These are phyloP conservation scores for Patiria pectinifera DNA, from an alignment of 53 echinoderm and acorn worm species.

Conservation along the genomic window DNA sequence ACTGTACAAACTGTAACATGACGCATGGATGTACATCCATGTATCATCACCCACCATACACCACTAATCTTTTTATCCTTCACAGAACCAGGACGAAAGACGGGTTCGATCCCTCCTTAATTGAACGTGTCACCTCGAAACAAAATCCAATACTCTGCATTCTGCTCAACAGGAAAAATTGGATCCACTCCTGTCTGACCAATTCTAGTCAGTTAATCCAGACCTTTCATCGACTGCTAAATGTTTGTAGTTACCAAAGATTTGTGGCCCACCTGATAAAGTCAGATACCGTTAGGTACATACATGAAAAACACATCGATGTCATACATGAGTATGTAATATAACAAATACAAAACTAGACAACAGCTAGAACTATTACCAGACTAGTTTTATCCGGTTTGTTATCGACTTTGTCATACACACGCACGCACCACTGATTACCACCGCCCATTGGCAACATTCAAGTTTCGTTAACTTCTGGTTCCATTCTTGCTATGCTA, in stretches of 20 bases:
- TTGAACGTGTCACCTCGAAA: constrained; percentile 52
- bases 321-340: no score
- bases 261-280: neutral
- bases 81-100: constrained; percentile 48
- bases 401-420: no score
- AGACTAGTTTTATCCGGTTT: no score
- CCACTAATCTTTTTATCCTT: constrained; percentile 41
- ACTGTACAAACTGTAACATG: neutral
- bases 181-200: constrained; percentile 39
- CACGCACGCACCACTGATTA: no score
- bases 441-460: no score
- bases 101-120: constrained; percentile 18
- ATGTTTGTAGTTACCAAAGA: neutral
- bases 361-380: no score
- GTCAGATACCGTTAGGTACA: no score
- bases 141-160: neutral
- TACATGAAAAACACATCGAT: no score
- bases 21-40: neutral
- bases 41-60: constrained; percentile 12
- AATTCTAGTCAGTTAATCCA: constrained; percentile 35
- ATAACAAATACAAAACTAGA: no score
- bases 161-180: neutral
- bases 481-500: no score
- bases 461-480: no score
- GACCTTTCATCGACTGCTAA: constrained; percentile 24